These are phyloP conservation scores for Coccyzus lansbergi DNA, from an alignment of 2,797 vertebrate genomes.

Conservation along the genomic window DNA sequence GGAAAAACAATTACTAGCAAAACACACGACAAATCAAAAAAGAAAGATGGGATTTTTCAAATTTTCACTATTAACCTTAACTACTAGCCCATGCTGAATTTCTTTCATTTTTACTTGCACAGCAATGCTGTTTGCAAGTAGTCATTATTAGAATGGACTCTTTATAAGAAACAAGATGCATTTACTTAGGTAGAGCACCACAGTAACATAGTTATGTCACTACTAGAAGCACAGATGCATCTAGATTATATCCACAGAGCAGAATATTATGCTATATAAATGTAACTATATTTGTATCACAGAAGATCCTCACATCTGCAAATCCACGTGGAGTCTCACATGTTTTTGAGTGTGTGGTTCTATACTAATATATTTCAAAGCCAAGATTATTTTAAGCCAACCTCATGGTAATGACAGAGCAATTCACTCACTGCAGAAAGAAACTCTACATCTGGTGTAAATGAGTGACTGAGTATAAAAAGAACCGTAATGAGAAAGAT, in stretches of 20 bases:
- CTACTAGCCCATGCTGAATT: neutral
- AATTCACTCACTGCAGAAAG: slow-evolving; percentile 5
- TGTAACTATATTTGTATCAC: neutral
- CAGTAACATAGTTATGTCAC: neutral
- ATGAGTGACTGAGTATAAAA: neutral
- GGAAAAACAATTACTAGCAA: neutral
- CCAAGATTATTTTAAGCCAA: slow-evolving; percentile 2
- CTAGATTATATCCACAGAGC: neutral
- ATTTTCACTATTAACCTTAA: neutral
- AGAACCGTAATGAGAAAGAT: neutral
- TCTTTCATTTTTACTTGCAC: neutral
- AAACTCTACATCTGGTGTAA: slow-evolving; percentile 13
- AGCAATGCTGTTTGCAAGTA: neutral
- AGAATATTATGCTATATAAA: neutral
- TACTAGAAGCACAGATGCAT: neutral
- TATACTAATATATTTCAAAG: neutral
- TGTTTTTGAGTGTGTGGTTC: neutral
- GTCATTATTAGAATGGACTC: neutral
- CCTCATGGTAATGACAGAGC: slow-evolving; percentile 36
- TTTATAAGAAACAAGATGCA: neutral
- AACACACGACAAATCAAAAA: neutral
- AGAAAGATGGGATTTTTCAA: neutral
- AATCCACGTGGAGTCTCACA: neutral
- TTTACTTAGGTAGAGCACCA: neutral
- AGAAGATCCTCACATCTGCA: slow-evolving; percentile 50